A percentile compares a stretch with the other conserved stretches of the same genome.
Conservation (phyloP, 2,888 invertebrate genomes). For the Conchocele bisecta region DNA sequence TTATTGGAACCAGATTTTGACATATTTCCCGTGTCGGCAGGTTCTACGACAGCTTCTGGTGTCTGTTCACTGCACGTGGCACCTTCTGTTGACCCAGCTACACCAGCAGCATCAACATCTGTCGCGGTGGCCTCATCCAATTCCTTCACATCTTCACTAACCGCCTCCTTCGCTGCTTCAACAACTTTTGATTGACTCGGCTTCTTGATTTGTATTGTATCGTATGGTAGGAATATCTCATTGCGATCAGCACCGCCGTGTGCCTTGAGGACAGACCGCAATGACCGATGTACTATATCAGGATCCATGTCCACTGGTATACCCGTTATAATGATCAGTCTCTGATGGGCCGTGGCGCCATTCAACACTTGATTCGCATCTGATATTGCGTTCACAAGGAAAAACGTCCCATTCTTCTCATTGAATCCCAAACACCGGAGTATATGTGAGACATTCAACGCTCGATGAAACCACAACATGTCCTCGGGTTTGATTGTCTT, state of each 20-base stretch:
- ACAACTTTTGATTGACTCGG: constrained; percentile 29
- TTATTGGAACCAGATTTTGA: background rate
- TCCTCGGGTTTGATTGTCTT: constrained; percentile 72
- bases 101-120: constrained; percentile 3
- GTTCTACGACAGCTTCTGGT: background rate
- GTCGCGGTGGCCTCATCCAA: constrained; percentile 7
- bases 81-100: constrained; percentile 9
- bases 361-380: constrained; percentile 74
- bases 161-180: constrained; percentile 42
- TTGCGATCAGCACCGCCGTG: constrained; percentile 78
- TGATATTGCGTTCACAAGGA: constrained; percentile 73
- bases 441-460: constrained; percentile 79
- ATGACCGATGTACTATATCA: constrained; percentile 67
- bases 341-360: constrained; percentile 71
- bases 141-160: constrained; percentile 1
- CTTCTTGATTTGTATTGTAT: constrained; percentile 28
- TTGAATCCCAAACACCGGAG: constrained; percentile 75
- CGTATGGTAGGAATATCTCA: constrained; percentile 78
- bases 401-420: constrained; percentile 74
- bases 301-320: constrained; percentile 73
- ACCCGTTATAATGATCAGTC: constrained; percentile 78
- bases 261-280: constrained; percentile 72
- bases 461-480: constrained; percentile 79
- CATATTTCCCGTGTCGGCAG: background rate
- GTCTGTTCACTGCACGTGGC: constrained; percentile 3